phyloP scores from a whole-genome alignment of 2,113 vertebrate genomes.

The Sakesphorus luctuosus region DNA sequence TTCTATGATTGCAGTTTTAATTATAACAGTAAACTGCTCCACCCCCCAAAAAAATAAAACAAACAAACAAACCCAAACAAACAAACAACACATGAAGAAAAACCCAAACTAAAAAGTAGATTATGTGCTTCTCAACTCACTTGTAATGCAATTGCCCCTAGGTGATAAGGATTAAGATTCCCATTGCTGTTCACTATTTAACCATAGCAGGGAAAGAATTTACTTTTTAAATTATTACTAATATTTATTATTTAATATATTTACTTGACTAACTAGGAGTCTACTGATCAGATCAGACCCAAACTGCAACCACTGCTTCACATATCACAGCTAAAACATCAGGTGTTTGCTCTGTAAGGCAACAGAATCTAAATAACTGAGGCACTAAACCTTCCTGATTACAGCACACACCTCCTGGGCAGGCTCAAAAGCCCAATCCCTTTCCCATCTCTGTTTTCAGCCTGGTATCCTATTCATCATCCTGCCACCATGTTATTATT shows the following conservation, averaged over 20 bases:
- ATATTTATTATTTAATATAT: neutral
- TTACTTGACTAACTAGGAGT: neutral
- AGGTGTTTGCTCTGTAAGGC: neutral
- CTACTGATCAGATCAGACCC: neutral
- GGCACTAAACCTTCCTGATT: neutral
- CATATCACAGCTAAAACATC: neutral
- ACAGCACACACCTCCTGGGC: neutral
- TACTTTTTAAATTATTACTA: neutral
- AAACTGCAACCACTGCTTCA: neutral
- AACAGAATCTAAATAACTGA: neutral
- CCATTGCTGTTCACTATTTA: neutral
- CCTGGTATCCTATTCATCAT: neutral
- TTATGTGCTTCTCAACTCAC: neutral
- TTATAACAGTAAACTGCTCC: neutral
- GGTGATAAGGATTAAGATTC: neutral
- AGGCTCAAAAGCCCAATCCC: neutral
- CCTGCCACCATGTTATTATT: neutral
- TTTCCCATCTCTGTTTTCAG: neutral
- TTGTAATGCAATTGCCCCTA: neutral
- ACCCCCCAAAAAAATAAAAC: neutral
- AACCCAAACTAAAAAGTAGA: neutral
- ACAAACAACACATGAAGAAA: neutral
- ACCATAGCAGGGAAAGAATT: neutral
- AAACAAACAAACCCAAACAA: neutral
- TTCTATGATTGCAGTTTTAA: neutral